Base-by-base conservation (phyloP, 2,113 vertebrate genomes). In the Istiophorus platypterus region DNA sequence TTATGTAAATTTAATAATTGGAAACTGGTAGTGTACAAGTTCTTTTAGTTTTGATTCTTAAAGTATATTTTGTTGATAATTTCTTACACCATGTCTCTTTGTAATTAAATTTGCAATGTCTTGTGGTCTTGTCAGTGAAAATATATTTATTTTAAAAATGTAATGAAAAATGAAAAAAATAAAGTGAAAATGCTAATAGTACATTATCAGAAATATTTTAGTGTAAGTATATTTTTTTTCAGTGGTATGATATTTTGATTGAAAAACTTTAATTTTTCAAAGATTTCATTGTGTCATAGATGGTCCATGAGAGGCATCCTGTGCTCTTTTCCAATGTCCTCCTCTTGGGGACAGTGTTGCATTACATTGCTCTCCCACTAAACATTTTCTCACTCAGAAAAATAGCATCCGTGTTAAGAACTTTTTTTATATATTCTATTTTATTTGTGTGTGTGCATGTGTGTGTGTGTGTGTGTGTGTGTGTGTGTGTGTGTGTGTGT, bases 281-380 rank as follows among this genome's bases (percentile, higher is more conserved):
- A 74, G 52, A 45, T 64, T 65, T 54, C 0, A 68, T 56, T 52
- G 31, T 15, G 42, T 54, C 22, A 2, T 6, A 49, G 29, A 49
- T 15, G 27, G 4, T n/a, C 42, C 0, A 14, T 14, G 6, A n/a
- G n/a, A 57, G 5, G 15, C 14, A 11, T 29, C n/a, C 24, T 49
- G 26, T 52, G 57, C 58, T 45, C 14, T 27, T 39, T 86, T 34
- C 64, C 45, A 12, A 8, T 27, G 3, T 54, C 20, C 7, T 67
- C 78, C 93, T 87, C 85, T 76, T 37, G 90, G 87, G 71, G 92
- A 87, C 91, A 93, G 88, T 92, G 89, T 92, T 92, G 89, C 45
- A 62, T 66, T 62, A 81, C 57, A 56, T 31, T 81, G 34, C 56
- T 71, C 15, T 3, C 10, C 52, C n/a, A 31, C 29, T 26, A 0